phyloP scores from a whole-genome alignment of 1,140 invertebrate genomes.

The Drosophila serrata region DNA sequence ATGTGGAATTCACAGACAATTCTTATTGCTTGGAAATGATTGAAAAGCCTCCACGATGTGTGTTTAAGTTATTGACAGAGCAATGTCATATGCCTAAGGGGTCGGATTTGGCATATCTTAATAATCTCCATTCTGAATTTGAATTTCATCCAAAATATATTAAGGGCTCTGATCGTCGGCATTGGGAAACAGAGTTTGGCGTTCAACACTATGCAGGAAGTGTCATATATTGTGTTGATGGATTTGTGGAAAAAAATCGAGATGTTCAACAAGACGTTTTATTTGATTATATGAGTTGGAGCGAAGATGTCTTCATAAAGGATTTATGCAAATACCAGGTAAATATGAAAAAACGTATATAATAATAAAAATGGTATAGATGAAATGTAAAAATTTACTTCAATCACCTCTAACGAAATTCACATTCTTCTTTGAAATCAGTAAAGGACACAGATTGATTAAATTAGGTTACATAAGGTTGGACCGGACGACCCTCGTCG shows the following conservation, averaged over 20 bases:
- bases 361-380: no score
- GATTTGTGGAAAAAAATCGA: constrained; percentile 99
- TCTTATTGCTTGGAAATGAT: constrained; percentile 94
- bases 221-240: constrained; percentile 96
- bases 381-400: no score
- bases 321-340: constrained; percentile 94
- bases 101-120: constrained; percentile 95
- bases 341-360: constrained; percentile 8
- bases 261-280: constrained; percentile 98
- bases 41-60: constrained; percentile 95
- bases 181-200: constrained; percentile 97
- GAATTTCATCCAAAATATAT: constrained; percentile 94
- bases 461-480: no score
- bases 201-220: constrained; percentile 97
- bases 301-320: constrained; percentile 94
- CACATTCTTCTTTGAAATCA: no score
- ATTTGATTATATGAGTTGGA: constrained; percentile 96
- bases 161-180: constrained; percentile 93
- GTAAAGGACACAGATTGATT: no score
- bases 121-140: constrained; percentile 96
- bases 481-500: no score
- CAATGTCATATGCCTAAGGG: constrained; percentile 98
- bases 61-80: constrained; percentile 95
- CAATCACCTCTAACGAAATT: no score
- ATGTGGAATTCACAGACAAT: constrained; percentile 97